Percentiles rank a stretch among this genome's conserved stretches.
phyloP scores from a whole-genome alignment of 1,140 invertebrate genomes.

The Chionoecetes opilio region DNA sequence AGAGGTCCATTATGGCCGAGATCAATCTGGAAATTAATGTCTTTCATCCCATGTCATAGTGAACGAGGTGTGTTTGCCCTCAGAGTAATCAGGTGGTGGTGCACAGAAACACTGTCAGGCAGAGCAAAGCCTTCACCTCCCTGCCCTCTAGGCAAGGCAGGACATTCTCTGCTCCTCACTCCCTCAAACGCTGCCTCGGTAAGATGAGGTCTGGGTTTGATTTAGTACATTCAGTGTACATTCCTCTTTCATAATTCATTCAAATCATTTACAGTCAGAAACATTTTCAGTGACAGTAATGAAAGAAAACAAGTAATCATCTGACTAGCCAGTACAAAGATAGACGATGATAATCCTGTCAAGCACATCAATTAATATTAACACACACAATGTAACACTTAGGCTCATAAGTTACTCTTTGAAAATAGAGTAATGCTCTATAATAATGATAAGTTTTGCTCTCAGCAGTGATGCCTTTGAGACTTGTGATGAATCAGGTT shows the following conservation, averaged over 20 bases:
- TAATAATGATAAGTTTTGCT: neutral
- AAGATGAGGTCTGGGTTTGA: neutral
- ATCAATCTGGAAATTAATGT: too few relatives aligned
- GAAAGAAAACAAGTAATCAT: neutral
- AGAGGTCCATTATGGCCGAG: too few relatives aligned
- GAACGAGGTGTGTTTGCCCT: too few relatives aligned
- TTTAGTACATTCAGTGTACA: neutral
- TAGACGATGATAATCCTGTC: too few relatives aligned
- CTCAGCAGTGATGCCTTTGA: neutral
- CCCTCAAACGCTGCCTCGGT: neutral
- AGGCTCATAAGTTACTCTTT: neutral
- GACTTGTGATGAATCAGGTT: constrained; percentile 40
- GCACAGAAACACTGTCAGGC: too few relatives aligned
- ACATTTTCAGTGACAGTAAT: neutral
- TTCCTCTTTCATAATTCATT: neutral
- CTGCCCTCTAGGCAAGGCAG: too few relatives aligned
- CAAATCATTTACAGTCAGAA: neutral
- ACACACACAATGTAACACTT: neutral
- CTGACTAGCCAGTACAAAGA: neutral
- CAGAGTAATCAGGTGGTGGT: too few relatives aligned
- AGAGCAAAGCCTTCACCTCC: too few relatives aligned
- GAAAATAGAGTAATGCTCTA: neutral
- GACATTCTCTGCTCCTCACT: neutral
- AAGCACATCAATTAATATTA: neutral
- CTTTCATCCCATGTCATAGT: too few relatives aligned